Evolutionary conservation across 1,140 invertebrate genomes (phyloP).

Genomic region (Drosophila eugracilis): DNA sequence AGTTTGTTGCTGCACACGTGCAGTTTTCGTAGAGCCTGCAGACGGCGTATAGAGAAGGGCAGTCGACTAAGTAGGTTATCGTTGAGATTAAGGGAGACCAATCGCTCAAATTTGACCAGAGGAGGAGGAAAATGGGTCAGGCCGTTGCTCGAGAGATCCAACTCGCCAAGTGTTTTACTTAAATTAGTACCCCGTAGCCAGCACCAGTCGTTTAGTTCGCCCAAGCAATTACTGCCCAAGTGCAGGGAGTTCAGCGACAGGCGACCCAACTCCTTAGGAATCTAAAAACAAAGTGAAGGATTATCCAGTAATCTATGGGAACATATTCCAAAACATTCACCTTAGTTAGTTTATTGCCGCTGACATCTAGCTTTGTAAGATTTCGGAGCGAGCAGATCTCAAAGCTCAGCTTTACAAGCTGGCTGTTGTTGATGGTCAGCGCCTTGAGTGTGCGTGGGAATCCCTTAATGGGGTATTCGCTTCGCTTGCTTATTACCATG

Average conservation of each 20-base stretch:
- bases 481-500: constrained; percentile 87
- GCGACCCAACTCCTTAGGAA: constrained; percentile 91
- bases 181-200: constrained; percentile 87
- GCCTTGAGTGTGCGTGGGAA: constrained; percentile 86
- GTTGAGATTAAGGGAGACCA: constrained; percentile 88
- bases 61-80: constrained; percentile 87
- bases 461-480: constrained; percentile 89
- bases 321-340: constrained; percentile 22
- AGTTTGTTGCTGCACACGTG: constrained; percentile 86
- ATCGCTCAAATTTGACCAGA: constrained; percentile 85
- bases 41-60: constrained; percentile 87
- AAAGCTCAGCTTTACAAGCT: constrained; percentile 88
- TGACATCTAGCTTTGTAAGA: constrained; percentile 90
- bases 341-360: constrained; percentile 90
- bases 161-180: constrained; percentile 50
- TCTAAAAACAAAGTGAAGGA: constrained; percentile 27
- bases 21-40: constrained; percentile 86
- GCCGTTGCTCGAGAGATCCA: constrained; percentile 77
- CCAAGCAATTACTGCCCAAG: constrained; percentile 90
- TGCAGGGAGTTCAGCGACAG: constrained; percentile 89
- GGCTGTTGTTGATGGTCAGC: constrained; percentile 86
- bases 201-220: constrained; percentile 87
- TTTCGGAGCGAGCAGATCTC: constrained; percentile 88
- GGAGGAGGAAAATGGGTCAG: constrained; percentile 66
- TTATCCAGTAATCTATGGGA: background rate